Evolutionary conservation across 2,113 vertebrate species (phyloP), one percentile per base, ranked within the genome.

Genomic region (Rhynchomys soricoides): DNA sequence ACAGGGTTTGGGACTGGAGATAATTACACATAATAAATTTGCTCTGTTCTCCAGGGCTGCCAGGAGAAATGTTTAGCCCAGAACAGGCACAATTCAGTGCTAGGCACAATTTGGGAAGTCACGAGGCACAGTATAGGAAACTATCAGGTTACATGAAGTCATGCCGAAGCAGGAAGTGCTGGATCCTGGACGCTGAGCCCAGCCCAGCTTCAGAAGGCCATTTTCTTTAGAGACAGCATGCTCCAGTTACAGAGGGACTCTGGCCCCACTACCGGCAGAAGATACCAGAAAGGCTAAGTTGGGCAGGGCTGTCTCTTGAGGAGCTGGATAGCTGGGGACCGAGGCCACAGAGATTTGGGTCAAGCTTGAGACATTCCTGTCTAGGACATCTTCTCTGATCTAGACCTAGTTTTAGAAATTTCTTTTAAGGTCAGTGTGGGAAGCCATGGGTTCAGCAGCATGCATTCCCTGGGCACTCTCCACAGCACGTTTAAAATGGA

Each of bases 331-430:
- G 16, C 17, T 19, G 3, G 73, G 73, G 68, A 48, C 62, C 0
- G 10, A 73, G 66, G 77, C 90, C 77, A 77, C 50, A 45, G 66
- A 90, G 77, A 91, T 89, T 71, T 66, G 87, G 77, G 77, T 91
- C 92, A 91, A 45, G 21, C 50, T 93, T 86, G 43, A 66, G 48
- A 57, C 73, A 64, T 50, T 66, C 43, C 75, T 62, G 43, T 83
- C 96, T 57, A 70, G 81, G 73, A 82, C 73, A 45, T 37, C 77
- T 92, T 66, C 90, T 95, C 82, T 73, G 71, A 86, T 92, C 96
- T 59, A 66, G 66, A 22, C 15, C 59, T 97, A 91, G 91, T 93
- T 94, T 96, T 91, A 91, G 90, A 91, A 77, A 78, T 59, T 73
- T 59, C 66, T 81, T 89, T 86, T 93, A 93, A 89, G 66, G 95